A percentile compares a stretch with the other conserved stretches of the same genome.
Evolutionary conservation across 2,113 vertebrate species (phyloP).

Genomic region (Gavialis gangeticus): DNA sequence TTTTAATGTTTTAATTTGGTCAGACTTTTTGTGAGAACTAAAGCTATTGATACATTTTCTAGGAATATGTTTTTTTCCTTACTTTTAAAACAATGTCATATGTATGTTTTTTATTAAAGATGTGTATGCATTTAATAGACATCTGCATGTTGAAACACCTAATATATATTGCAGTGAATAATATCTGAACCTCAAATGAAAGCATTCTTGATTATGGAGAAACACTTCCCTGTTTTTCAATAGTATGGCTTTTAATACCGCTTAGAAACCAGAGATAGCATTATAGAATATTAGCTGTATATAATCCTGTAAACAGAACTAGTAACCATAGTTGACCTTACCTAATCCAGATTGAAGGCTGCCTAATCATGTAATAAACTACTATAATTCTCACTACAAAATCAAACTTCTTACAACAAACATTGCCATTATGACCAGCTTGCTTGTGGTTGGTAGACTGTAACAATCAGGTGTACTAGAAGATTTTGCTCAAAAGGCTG

Average conservation of each 20-base stretch:
- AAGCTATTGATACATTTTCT: neutral
- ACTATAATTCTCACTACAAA: constrained; percentile 15
- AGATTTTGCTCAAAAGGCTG: constrained; percentile 12
- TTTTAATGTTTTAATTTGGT: neutral
- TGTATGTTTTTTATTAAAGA: neutral
- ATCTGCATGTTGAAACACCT: neutral
- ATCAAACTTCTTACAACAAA: neutral
- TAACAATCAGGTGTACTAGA: neutral
- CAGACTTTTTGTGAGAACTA: neutral
- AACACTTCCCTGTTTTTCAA: neutral
- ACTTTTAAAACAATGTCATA: neutral
- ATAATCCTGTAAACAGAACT: neutral
- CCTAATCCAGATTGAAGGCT: constrained; percentile 1
- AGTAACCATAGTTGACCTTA: accelerated
- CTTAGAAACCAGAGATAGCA: neutral
- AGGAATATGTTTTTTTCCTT: neutral
- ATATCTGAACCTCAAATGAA: neutral
- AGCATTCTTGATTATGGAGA: neutral
- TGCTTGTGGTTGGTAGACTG: neutral
- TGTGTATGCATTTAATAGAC: neutral
- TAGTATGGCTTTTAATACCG: neutral
- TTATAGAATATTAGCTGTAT: neutral
- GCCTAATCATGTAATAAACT: neutral
- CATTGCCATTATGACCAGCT: neutral
- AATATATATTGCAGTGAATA: neutral